Evolutionary conservation across 2,888 invertebrate species (phyloP).

Genomic region (Cryptophagus acutangulus): DNA sequence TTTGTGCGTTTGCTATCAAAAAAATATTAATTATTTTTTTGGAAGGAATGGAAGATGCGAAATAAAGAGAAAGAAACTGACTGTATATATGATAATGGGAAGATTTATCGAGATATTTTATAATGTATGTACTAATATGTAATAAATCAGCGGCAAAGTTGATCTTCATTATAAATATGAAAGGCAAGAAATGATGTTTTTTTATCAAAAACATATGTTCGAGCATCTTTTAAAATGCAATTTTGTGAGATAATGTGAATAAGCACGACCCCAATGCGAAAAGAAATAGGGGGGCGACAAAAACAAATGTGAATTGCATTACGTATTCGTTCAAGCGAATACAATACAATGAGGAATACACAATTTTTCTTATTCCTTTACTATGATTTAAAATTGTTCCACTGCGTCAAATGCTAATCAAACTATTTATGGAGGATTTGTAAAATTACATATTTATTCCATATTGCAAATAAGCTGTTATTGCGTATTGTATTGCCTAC

Average conservation of each 20-base stretch:
- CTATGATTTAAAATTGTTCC: conserved; percentile 33
- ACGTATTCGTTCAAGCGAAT: conserved; percentile 46
- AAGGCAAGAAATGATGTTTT: conserved; percentile 13
- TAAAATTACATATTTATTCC: conserved; percentile 8
- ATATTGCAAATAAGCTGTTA: too few species aligned
- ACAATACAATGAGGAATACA: conserved; percentile 31
- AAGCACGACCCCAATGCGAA: conserved; percentile 41
- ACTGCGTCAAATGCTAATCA: conserved; percentile 29
- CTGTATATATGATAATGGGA: too few species aligned
- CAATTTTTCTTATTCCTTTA: conserved; percentile 32
- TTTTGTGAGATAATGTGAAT: conserved; percentile 45
- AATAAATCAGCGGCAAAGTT: too few species aligned
- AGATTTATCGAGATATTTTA: conserved; percentile 3
- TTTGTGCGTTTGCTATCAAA: too few species aligned
- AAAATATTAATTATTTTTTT: too few species aligned
- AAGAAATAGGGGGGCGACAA: conserved; percentile 41
- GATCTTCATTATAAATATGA: conserved; percentile 8
- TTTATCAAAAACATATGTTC: conserved; percentile 48
- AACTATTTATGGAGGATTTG: conserved; percentile 36
- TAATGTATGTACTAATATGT: conserved; percentile 4
- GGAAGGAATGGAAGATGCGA: too few species aligned
- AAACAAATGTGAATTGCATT: conserved; percentile 50
- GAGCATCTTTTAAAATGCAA: conserved; percentile 47
- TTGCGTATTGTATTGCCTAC: too few species aligned
- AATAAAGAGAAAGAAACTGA: too few species aligned